Conservation (phyloP, 2,113 vertebrate species). For the Macquaria ambigua region DNA sequence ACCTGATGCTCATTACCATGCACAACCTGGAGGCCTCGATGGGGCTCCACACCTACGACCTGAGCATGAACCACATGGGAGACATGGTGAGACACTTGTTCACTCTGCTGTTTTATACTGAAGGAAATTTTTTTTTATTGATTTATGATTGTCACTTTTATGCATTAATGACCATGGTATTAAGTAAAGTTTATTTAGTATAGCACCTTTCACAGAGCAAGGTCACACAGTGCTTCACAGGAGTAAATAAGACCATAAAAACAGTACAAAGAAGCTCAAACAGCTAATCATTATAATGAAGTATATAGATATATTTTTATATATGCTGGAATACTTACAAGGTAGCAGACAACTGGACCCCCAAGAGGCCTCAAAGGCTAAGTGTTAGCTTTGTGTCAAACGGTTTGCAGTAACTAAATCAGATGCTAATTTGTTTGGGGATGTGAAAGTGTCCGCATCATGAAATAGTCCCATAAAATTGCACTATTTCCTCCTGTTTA, state of each 20-base stretch:
- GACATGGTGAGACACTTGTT: slow-evolving; percentile 84
- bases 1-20: slow-evolving; percentile 85
- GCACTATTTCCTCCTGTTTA: too few species aligned
- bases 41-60: slow-evolving; percentile 89
- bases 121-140: background rate
- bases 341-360: too few species aligned
- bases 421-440: background rate
- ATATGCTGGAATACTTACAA: background rate
- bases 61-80: slow-evolving; percentile 92
- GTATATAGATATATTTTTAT: background rate
- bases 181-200: too few species aligned
- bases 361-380: background rate
- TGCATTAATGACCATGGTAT: background rate
- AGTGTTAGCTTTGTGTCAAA: background rate
- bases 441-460: background rate
- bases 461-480: background rate
- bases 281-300: background rate
- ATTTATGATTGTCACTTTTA: background rate
- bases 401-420: background rate
- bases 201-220: too few species aligned
- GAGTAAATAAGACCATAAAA: too few species aligned
- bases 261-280: background rate
- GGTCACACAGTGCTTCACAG: too few species aligned
- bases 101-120: background rate
- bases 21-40: slow-evolving; percentile 93